Base-by-base conservation (phyloP, 2,888 invertebrate genomes). In the Ectemnius continuus region DNA sequence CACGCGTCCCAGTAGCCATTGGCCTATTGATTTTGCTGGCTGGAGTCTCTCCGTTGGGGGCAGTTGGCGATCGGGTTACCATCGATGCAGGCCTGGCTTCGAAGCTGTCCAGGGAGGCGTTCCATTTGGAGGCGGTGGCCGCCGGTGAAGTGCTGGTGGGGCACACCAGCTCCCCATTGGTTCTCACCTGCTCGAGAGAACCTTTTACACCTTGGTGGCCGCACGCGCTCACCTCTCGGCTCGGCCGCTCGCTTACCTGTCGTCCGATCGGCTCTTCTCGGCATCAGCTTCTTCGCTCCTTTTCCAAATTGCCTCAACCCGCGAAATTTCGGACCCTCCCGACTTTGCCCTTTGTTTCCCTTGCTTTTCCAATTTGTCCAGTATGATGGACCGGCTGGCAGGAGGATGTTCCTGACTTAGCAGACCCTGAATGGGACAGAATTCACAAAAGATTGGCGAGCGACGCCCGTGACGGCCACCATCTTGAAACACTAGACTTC, bases 1-100 rank as follows among this genome's bases (percentile, higher is more conserved):
- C 87, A 88, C 85, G 87, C 88, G 87, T 85, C 83, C 82, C 79
- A 81, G 87, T 88, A 87, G 88, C 87, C 89, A 87, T 85, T 88
- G 88, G 85, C 87, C 88, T 89, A 90, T 90, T 88, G 90, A 90
- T 82, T 82, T 82, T 83, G 70, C 79, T 16, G 63, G 75, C 63
- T 67, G 70, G 69, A 63, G 46, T 72, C 20, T 36, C 36, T 36
- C 36, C 36, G 1, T 36, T 36, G 66, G 71, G 64, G 65, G 56
- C 69, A 59, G 65, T 60, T 73, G 52, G 65, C 63, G 73, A 68
- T 69, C 52, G 67, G 16, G 58, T 62, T 60, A 72, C 78, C 71
- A 63, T 64, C 77, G 65, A 67, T 28, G 61, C 57, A 65, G 61
- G 60, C 73, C 76, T 36, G 36, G 36, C 36, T 36, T 36, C 36